Evolutionary conservation across 2,113 vertebrate genomes (phyloP).

Genomic region (Chrysochloris asiatica): DNA sequence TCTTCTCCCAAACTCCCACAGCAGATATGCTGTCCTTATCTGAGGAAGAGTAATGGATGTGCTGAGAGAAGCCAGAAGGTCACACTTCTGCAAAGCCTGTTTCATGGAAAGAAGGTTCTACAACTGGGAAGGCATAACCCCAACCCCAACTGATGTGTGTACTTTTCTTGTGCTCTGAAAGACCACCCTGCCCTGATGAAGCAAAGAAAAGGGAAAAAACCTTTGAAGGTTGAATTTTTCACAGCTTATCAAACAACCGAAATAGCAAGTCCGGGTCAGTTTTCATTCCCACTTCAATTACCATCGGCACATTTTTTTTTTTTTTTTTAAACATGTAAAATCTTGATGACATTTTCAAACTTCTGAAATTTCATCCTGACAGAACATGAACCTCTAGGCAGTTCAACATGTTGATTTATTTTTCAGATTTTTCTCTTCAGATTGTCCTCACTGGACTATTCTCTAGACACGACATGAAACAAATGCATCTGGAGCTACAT

Average conservation of each 20-base stretch:
- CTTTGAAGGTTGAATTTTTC: background rate
- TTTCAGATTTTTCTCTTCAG: background rate
- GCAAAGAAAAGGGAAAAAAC: background rate
- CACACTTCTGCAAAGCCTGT: too few relatives aligned
- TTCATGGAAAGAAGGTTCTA: background rate
- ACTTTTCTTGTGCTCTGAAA: background rate
- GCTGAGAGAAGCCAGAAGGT: too few relatives aligned
- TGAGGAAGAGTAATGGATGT: background rate
- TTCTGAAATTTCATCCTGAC: background rate
- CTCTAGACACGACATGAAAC: background rate
- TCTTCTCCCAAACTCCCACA: background rate
- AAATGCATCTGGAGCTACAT: background rate
- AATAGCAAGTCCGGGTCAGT: background rate
- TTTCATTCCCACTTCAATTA: background rate
- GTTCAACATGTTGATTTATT: too few relatives aligned
- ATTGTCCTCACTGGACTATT: background rate
- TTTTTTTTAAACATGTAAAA: background rate
- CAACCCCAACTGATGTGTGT: background rate
- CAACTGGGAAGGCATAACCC: background rate
- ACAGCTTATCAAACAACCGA: background rate
- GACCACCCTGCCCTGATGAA: background rate
- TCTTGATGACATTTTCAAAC: background rate
- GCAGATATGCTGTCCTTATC: background rate
- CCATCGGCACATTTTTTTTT: background rate
- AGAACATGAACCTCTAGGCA: background rate